Conservation (phyloP, 1,140 invertebrate species). For the Cataglyphis hispanica region DNA sequence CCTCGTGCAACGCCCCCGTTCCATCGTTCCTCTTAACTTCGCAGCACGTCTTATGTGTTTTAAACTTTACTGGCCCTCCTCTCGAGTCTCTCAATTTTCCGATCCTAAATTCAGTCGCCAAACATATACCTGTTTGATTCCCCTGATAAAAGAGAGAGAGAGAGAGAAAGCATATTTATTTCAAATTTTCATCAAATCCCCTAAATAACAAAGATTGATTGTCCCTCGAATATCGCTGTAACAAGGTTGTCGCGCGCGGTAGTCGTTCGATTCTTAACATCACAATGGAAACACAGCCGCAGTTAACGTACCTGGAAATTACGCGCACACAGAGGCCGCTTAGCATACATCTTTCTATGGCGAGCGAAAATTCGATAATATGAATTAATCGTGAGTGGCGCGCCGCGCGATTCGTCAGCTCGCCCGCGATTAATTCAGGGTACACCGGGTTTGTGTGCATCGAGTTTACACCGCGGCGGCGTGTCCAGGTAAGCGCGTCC, state of each 20-base stretch:
- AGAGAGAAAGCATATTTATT: neutral
- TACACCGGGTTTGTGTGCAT: slow-evolving; percentile 66
- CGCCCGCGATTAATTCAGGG: slow-evolving; percentile 69
- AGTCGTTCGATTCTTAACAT: slow-evolving; percentile 37
- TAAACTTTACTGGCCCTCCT: neutral
- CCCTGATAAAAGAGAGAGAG: no score
- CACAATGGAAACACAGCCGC: slow-evolving; percentile 10
- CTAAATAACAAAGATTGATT: neutral
- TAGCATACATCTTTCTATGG: slow-evolving; percentile 54
- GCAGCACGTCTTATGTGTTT: slow-evolving; percentile 13
- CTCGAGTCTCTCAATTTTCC: slow-evolving; percentile 15
- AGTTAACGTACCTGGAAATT: slow-evolving; percentile 43
- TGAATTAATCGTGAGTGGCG: slow-evolving; percentile 64
- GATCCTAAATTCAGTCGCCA: neutral
- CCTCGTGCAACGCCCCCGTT: slow-evolving; percentile 62
- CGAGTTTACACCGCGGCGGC: slow-evolving; percentile 67
- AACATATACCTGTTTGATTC: neutral
- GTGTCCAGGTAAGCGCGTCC: slow-evolving; percentile 64
- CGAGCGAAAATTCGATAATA: slow-evolving; percentile 64
- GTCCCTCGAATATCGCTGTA: neutral
- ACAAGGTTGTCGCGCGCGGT: neutral
- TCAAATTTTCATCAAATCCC: neutral
- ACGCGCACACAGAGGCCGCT: slow-evolving; percentile 22
- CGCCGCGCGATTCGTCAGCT: slow-evolving; percentile 55
- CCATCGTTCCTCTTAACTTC: slow-evolving; percentile 34